phyloP scores from a whole-genome alignment of 2,113 vertebrate species.

The Marcusenius ussheri region DNA sequence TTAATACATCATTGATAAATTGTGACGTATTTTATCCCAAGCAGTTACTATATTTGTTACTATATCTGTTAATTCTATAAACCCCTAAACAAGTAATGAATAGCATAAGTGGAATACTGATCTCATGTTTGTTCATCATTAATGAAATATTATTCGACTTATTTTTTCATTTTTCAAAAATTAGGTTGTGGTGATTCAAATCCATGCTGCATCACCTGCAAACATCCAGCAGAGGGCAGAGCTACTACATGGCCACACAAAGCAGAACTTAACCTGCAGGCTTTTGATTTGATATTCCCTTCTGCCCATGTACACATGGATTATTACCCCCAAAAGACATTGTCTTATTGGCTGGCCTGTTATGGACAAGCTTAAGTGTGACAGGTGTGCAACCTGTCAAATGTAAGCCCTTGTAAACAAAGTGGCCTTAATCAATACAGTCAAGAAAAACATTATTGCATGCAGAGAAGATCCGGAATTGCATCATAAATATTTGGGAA shows the following conservation, averaged over 20 bases:
- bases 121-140: not conserved
- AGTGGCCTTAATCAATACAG: not conserved
- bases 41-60: not conserved
- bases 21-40: not conserved
- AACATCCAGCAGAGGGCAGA: not conserved
- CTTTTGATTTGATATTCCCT: not conserved
- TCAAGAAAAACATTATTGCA: not conserved
- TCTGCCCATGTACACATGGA: not conserved
- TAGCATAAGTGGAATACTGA: not conserved
- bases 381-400: not conserved
- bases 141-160: not conserved
- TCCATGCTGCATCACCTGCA: not conserved
- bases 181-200: not conserved
- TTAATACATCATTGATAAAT: not conserved
- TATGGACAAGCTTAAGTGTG: not conserved
- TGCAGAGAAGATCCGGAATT: not conserved
- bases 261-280: not conserved
- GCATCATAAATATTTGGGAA: not conserved
- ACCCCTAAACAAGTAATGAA: not conserved
- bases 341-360: not conserved
- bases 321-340: not conserved
- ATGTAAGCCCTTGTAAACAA: not conserved
- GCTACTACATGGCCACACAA: not conserved
- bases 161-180: not conserved
- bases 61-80: not conserved